These are phyloP conservation scores for Agonopterix heracliana DNA, from an alignment of 2,888 invertebrate species.

Conservation along the genomic window DNA sequence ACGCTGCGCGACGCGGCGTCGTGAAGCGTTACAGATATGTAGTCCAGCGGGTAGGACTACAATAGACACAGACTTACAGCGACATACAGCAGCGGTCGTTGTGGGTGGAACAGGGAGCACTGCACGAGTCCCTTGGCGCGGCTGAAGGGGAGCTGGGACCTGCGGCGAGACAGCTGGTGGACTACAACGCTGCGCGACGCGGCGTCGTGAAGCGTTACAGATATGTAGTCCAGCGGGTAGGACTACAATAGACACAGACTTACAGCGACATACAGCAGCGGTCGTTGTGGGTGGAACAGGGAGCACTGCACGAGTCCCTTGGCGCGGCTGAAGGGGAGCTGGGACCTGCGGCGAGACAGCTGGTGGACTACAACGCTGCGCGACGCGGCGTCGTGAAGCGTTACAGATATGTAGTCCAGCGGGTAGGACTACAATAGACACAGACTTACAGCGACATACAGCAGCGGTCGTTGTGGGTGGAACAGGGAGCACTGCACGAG, in stretches of 20 bases:
- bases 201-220: slow-evolving; percentile 90
- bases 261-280: slow-evolving; percentile 95
- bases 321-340: slow-evolving; percentile 92
- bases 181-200: slow-evolving; percentile 90
- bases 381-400: slow-evolving; percentile 89
- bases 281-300: slow-evolving; percentile 93
- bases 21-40: slow-evolving; percentile 91
- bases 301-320: slow-evolving; percentile 95
- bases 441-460: slow-evolving; percentile 91
- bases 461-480: slow-evolving; percentile 92
- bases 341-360: slow-evolving; percentile 90
- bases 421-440: slow-evolving; percentile 25
- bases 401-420: slow-evolving; percentile 96
- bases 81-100: slow-evolving; percentile 93
- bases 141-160: slow-evolving; percentile 93
- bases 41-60: slow-evolving; percentile 84
- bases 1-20: slow-evolving; percentile 90
- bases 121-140: slow-evolving; percentile 94
- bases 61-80: slow-evolving; percentile 78
- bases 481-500: slow-evolving; percentile 94
- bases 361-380: slow-evolving; percentile 96
- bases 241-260: slow-evolving; percentile 35
- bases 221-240: slow-evolving; percentile 93
- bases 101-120: slow-evolving; percentile 95
- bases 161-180: slow-evolving; percentile 93